Conservation (phyloP, 2,113 vertebrate species). For the Sphyrna mokarran region DNA sequence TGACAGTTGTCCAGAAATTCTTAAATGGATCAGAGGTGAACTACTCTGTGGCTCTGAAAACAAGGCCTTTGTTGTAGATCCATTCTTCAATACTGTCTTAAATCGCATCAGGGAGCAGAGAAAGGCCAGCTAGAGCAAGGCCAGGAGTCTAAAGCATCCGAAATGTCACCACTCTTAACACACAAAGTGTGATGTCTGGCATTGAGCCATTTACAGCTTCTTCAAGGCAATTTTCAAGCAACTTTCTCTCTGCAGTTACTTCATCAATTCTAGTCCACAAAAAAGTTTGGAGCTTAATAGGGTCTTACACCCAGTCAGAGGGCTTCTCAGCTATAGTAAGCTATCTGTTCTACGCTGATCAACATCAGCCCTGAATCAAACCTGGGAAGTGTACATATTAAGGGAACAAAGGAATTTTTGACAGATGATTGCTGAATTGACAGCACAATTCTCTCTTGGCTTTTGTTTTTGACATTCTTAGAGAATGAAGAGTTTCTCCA, state of each 20-base stretch:
- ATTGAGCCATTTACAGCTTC: not conserved
- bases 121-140: not conserved
- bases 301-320: not conserved
- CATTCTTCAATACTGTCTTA: not conserved
- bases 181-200: not conserved
- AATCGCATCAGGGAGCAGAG: not conserved
- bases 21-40: not conserved
- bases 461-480: not conserved
- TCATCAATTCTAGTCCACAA: no score
- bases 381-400: not conserved
- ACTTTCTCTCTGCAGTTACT: not conserved
- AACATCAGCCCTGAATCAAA: not conserved
- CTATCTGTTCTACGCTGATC: not conserved
- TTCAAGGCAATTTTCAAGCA: not conserved
- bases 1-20: not conserved
- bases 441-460: not conserved
- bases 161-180: not conserved
- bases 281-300: not conserved
- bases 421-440: not conserved
- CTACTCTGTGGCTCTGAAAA: not conserved
- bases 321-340: not conserved
- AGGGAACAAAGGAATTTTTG: not conserved
- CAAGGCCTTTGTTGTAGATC: not conserved
- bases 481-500: not conserved
- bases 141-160: not conserved